Conservation (phyloP, 2,113 vertebrate species). For the Sterna hirundo region DNA sequence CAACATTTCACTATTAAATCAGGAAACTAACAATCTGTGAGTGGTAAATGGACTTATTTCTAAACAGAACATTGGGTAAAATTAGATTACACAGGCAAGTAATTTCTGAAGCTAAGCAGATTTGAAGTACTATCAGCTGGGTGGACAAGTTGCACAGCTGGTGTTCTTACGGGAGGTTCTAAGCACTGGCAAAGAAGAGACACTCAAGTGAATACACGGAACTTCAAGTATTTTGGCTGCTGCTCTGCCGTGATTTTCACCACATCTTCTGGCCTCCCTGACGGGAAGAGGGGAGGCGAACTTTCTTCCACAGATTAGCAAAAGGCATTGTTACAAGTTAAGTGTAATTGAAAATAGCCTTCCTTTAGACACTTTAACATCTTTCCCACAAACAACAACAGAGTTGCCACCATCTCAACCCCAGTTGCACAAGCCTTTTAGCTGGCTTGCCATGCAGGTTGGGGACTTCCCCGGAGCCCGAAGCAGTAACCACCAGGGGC, state of each 20-base stretch:
- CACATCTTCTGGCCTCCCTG: background rate
- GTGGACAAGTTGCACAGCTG: conserved; percentile 56
- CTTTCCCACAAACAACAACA: background rate
- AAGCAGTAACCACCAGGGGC: background rate
- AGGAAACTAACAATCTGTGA: conserved; percentile 63
- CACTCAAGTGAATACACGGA: background rate
- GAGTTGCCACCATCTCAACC: background rate
- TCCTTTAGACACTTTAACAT: background rate
- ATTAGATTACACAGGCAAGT: conserved; percentile 66
- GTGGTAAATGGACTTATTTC: conserved; percentile 67
- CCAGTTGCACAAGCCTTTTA: background rate
- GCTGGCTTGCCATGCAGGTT: accelerated
- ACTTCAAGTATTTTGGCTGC: conserved; percentile 17
- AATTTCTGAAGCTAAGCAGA: conserved; percentile 68
- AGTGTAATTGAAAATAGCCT: background rate
- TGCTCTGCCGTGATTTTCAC: background rate
- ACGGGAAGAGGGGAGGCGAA: background rate
- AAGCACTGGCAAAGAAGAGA: background rate
- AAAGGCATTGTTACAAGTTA: background rate
- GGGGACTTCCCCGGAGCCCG: background rate
- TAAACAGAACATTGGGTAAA: conserved; percentile 63
- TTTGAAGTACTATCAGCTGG: conserved; percentile 68
- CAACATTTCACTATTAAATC: conserved; percentile 60
- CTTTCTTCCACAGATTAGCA: background rate
- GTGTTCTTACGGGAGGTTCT: conserved; percentile 14